Base-by-base conservation (phyloP, 2,113 vertebrate species). In the Otus sunia region DNA sequence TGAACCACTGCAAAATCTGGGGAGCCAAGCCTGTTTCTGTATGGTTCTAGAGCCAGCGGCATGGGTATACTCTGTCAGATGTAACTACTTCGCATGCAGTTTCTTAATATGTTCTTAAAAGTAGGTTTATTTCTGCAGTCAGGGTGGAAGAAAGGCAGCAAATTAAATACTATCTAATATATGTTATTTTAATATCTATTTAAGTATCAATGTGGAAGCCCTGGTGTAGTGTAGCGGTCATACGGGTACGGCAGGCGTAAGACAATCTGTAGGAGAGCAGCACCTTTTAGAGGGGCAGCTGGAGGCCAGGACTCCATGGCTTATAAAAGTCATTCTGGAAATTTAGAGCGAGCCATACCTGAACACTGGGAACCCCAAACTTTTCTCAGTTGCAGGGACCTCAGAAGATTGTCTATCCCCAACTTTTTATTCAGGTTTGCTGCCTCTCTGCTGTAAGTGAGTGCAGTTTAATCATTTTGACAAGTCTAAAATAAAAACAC, bases 391-490 rank as follows among this genome's bases (percentile, higher is more conserved):
- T 49, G 10, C 13, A 26, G 25, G 34, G 11, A 71, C 12, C 3
- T 3, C 30, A 39, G 45, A 12, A 67, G 8, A 37, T 10, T 62
- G 13, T 39, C 10, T 1, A 29, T 27, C 6, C 8, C 2, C 17
- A 62, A 25, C 4, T 18, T 92, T 45, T 72, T 39, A 53, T 83
- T 75, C 41, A 67, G 27, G 47, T 22, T 83, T 82, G 21, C 10
- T 76, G 39, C 18, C 10, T 41, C 30, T 64, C 27, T 79, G 20
- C 12, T 82, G 34, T 37, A 74, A 47, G 23, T 2, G 13, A 58
- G 13, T 11, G 14, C 5, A 37, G 30, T 3, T 58, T n/a, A 75
- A 58, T 53, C 0, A 1, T 53, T 67, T 72, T 30, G 12, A 29
- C 34, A 52, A 52, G 16, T 6, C 25, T 58, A 8, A 80, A 90